Base-by-base conservation (phyloP, 2,888 invertebrate genomes). In the Junonia oenone region DNA sequence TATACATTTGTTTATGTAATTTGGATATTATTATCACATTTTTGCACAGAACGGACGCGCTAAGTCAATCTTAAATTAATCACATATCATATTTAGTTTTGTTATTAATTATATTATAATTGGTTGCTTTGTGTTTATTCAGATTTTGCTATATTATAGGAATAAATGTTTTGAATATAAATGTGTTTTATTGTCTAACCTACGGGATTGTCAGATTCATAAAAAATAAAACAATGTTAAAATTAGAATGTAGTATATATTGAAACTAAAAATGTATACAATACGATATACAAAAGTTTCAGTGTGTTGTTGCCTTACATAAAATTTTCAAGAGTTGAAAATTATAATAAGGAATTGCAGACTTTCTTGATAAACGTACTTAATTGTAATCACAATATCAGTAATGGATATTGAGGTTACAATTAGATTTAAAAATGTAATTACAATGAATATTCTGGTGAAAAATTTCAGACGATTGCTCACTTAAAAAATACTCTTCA, bases 41-140 rank as follows among this genome's bases (percentile, higher is more conserved):
- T 71, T 72, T 70, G 75, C 77, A 77, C 78, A 78, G 75, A 79
- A 75, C 76, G 75, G 53, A 73, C 67, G 65, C 73, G 72, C 82
- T 83, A 81, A 87, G 87, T 87, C 87, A 85, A 76, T 72, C 71
- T 77, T 74, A 76, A 77, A 72, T 75, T 79, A 82, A 83, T 86
- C 83, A 86, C 84, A 86, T 86, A 87, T 87, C 87, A 84, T 78
- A 77, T 85, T 81, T 83, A 81, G 81, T 84, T 83, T 83, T 85
- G 84, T 86, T 88, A 83, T 80, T 79, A 78, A 83, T 83, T 75
- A 74, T 83, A 81, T 82, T 80, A 73, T 79, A 80, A 78, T 81
- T 78, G 81, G 81, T 85, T 85, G 87, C 86, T 86, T 87, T 81
- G 83, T 86, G 83, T 86, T 87, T 74, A 78, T 80, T 76, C 76